Conservation (phyloP, 2,888 invertebrate genomes). For the Neoaliturus tenellus region DNA sequence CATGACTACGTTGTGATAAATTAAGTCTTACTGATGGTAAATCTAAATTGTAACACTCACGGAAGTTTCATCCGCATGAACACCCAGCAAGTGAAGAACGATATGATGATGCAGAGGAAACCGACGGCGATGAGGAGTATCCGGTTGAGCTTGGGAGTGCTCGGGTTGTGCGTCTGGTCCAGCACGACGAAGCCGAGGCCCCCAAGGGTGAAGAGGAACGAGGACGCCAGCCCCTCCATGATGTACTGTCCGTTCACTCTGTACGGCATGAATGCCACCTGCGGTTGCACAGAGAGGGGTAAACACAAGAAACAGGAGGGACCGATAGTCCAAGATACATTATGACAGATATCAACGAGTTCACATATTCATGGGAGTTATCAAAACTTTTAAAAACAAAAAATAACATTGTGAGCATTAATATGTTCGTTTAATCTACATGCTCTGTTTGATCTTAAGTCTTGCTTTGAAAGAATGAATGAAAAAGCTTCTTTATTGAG, state of each 20-base stretch:
- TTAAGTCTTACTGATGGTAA: background rate
- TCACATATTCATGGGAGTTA: too few species aligned
- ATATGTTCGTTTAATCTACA: too few species aligned
- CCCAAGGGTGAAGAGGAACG: slow-evolving; percentile 97
- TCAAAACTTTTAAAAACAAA: too few species aligned
- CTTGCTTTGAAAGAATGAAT: too few species aligned
- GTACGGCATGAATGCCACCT: slow-evolving; percentile 98
- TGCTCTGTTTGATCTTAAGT: too few species aligned
- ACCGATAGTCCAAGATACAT: too few species aligned
- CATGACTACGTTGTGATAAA: too few species aligned
- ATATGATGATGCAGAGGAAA: slow-evolving; percentile 93
- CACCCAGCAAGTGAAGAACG: slow-evolving; percentile 97
- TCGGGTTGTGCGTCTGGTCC: slow-evolving; percentile 95
- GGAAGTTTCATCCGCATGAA: slow-evolving; percentile 99
- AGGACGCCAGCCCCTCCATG: slow-evolving; percentile 98
- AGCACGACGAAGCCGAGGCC: slow-evolving; percentile 97
- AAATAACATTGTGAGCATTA: too few species aligned
- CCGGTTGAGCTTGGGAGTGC: slow-evolving; percentile 93
- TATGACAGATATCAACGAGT: too few species aligned
- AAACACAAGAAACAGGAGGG: background rate
- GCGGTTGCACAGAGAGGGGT: slow-evolving; percentile 65
- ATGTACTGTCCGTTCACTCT: slow-evolving; percentile 99
- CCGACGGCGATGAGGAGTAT: slow-evolving; percentile 93
- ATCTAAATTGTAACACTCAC: slow-evolving; percentile 70
- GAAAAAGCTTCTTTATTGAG: too few species aligned